Evolutionary conservation across 2,888 invertebrate genomes (phyloP).

Genomic region (Phortica okadai): DNA sequence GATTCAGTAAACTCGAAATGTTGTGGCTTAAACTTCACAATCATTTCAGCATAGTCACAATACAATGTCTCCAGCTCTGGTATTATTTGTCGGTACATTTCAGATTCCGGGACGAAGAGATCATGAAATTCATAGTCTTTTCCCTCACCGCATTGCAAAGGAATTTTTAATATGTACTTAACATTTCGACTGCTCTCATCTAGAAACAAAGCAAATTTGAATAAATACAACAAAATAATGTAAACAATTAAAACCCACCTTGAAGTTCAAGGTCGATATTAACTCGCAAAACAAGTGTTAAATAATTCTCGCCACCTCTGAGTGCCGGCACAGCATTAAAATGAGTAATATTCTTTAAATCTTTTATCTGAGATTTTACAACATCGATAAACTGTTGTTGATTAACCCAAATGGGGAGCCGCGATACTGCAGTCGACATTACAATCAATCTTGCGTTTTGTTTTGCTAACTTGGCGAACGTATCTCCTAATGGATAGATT

Average conservation of each 20-base stretch:
- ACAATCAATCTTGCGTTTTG: background rate
- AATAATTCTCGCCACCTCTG: slow-evolving; percentile 68
- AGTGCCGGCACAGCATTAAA: slow-evolving; percentile 57
- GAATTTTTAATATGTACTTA: slow-evolving; percentile 64
- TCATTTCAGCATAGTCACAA: slow-evolving; percentile 41
- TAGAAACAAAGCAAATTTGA: slow-evolving; percentile 29
- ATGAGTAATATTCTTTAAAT: slow-evolving; percentile 53
- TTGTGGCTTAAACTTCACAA: slow-evolving; percentile 57
- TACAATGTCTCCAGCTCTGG: slow-evolving; percentile 65
- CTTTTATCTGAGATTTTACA: slow-evolving; percentile 45
- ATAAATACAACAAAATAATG: background rate
- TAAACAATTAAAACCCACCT: slow-evolving; percentile 50
- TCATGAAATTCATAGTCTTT: slow-evolving; percentile 57
- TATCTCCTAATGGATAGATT: too few species aligned
- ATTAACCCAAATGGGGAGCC: slow-evolving; percentile 60
- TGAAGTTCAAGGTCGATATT: slow-evolving; percentile 56
- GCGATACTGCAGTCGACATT: background rate
- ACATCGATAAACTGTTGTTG: slow-evolving; percentile 54
- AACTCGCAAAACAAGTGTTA: slow-evolving; percentile 64
- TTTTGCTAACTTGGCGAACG: background rate
- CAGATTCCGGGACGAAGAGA: slow-evolving; percentile 52
- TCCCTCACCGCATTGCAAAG: slow-evolving; percentile 53
- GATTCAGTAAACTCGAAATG: slow-evolving; percentile 52
- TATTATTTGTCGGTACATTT: slow-evolving; percentile 65
- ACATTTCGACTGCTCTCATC: slow-evolving; percentile 45